Evolutionary conservation across 2,888 invertebrate species (phyloP).

Genomic region (Brenthis ino): DNA sequence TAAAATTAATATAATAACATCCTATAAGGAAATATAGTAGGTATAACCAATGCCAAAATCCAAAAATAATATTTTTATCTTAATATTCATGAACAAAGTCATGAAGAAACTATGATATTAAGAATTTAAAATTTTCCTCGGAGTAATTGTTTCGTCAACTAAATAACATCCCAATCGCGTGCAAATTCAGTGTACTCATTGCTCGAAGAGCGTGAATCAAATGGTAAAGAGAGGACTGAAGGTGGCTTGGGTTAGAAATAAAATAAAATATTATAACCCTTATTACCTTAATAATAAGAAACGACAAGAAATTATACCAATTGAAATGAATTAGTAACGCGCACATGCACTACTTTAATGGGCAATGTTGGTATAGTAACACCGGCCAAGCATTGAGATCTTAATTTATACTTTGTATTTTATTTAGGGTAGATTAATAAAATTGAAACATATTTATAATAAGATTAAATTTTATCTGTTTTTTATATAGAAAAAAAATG

Average conservation of each 20-base stretch:
- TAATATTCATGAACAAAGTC: too few relatives aligned
- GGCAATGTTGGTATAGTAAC: conserved; percentile 41
- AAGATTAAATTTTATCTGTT: too few relatives aligned
- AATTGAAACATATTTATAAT: too few relatives aligned
- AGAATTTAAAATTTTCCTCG: too few relatives aligned
- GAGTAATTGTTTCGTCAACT: too few relatives aligned
- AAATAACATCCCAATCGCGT: too few relatives aligned
- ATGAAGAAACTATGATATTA: too few relatives aligned
- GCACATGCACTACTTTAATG: conserved; percentile 45
- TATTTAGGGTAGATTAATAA: conserved; percentile 27
- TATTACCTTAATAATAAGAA: conserved; percentile 26
- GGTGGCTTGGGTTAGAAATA: not conserved
- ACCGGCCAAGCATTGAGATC: conserved; percentile 37
- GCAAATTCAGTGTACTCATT: not conserved
- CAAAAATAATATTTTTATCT: too few relatives aligned
- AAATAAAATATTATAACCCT: conserved; percentile 12
- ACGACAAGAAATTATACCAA: conserved; percentile 15
- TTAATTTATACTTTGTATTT: conserved; percentile 38
- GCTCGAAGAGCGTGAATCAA: conserved; percentile 20
- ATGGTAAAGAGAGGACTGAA: not conserved
- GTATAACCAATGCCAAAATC: too few relatives aligned
- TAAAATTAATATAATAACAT: too few relatives aligned
- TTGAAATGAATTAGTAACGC: conserved; percentile 44
- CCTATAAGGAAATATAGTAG: too few relatives aligned
- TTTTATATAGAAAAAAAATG: too few relatives aligned